A percentile compares a stretch with the other conserved stretches of the same genome.
These are phyloP conservation scores for Fopius arisanus DNA, from an alignment of 1,140 invertebrate species.

Conservation along the genomic window DNA sequence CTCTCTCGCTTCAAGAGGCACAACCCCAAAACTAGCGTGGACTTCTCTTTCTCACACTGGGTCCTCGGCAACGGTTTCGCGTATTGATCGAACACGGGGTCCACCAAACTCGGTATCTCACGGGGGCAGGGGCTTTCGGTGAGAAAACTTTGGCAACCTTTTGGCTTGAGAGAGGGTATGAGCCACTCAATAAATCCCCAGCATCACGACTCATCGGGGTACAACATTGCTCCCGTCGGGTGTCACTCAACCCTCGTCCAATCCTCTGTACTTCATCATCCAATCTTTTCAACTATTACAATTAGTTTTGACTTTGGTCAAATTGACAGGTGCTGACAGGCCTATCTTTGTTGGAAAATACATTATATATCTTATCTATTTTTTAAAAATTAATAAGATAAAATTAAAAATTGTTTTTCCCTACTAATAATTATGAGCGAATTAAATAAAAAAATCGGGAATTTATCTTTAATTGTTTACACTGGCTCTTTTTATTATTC, in stretches of 20 bases:
- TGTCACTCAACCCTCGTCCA: constrained; percentile 45
- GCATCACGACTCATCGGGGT: constrained; percentile 39
- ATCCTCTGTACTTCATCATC: not conserved
- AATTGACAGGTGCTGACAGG: not conserved
- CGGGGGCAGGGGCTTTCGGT: not conserved
- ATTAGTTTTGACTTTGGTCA: too few relatives aligned
- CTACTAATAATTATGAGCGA: too few relatives aligned
- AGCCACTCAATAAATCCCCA: constrained; percentile 47
- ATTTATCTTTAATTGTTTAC: too few relatives aligned
- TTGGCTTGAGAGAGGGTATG: not conserved
- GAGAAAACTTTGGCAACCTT: not conserved
- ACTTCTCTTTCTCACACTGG: not conserved
- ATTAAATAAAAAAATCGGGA: too few relatives aligned
- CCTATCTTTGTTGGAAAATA: too few relatives aligned
- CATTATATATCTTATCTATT: too few relatives aligned
- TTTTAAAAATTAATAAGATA: too few relatives aligned
- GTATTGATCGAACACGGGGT: constrained; percentile 59
- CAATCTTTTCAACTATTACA: too few relatives aligned
- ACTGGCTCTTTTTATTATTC: too few relatives aligned
- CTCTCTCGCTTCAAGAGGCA: constrained; percentile 26
- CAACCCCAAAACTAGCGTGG: not conserved
- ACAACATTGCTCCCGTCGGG: constrained; percentile 47
- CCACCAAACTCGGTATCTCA: constrained; percentile 26
- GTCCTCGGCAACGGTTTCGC: constrained; percentile 35
- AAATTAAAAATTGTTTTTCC: too few relatives aligned